A percentile compares a stretch with the other conserved stretches of the same genome.
phyloP scores from a whole-genome alignment of 2,113 vertebrate species.

The Entomyzon cyanotis region DNA sequence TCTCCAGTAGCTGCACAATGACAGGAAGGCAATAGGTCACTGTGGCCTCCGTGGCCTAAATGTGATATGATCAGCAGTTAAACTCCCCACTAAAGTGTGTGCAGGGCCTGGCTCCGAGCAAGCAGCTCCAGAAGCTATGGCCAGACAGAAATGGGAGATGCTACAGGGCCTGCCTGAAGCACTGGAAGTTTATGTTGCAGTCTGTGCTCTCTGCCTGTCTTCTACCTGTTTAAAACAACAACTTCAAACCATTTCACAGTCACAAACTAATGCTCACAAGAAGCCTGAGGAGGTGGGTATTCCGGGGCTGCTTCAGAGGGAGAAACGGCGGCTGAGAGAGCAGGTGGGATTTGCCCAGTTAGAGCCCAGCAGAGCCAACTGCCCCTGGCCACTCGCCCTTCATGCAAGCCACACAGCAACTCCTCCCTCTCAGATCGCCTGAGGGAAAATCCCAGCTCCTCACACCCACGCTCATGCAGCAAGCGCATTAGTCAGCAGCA shows the following conservation, averaged over 20 bases:
- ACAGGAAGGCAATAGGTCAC: background rate
- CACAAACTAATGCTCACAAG: background rate
- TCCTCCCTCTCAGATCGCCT: background rate
- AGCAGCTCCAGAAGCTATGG: background rate
- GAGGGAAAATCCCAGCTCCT: background rate
- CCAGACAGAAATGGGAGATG: background rate
- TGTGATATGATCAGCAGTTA: background rate
- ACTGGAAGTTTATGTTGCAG: background rate
- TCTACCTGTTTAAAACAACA: background rate
- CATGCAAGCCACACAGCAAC: background rate
- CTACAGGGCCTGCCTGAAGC: background rate
- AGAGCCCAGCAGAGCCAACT: background rate
- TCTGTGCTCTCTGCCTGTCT: background rate
- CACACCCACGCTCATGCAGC: background rate
- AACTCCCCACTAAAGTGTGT: background rate
- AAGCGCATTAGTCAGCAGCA: background rate
- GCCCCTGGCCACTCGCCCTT: background rate
- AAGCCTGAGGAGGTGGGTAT: background rate
- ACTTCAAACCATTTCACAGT: background rate
- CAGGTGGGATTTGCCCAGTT: background rate
- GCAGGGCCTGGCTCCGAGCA: background rate
- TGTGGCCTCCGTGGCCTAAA: background rate
- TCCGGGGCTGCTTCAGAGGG: background rate
- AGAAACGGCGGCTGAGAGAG: background rate
- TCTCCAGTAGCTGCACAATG: background rate